phyloP scores from a whole-genome alignment of 2,113 vertebrate species.

The Sakesphorus luctuosus region DNA sequence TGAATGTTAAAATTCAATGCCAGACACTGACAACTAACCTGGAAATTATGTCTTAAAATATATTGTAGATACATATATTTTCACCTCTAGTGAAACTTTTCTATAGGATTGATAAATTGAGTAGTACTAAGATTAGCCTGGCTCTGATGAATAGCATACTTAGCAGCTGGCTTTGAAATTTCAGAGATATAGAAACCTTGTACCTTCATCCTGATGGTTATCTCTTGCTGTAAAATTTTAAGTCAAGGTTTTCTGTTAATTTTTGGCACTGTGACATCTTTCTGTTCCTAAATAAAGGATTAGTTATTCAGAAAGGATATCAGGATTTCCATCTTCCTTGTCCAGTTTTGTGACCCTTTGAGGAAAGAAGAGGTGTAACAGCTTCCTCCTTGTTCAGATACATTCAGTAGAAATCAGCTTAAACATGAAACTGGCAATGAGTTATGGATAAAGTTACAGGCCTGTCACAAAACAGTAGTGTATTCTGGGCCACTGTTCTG shows the following conservation, averaged over 20 bases:
- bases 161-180: background rate
- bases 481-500: background rate
- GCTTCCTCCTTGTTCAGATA: background rate
- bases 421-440: background rate
- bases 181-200: background rate
- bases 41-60: background rate
- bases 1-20: background rate
- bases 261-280: background rate
- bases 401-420: background rate
- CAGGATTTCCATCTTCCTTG: background rate
- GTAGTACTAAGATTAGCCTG: background rate
- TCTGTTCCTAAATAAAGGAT: conserved; percentile 6
- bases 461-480: background rate
- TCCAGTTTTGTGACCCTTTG: background rate
- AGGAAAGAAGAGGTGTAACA: background rate
- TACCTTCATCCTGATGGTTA: background rate
- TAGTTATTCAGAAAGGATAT: background rate
- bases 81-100: background rate
- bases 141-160: background rate
- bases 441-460: background rate
- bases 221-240: background rate
- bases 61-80: background rate
- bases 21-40: background rate
- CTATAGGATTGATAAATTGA: background rate
- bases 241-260: background rate